Base-by-base conservation (phyloP, 2,797 vertebrate species). In the Macropodus opercularis region DNA sequence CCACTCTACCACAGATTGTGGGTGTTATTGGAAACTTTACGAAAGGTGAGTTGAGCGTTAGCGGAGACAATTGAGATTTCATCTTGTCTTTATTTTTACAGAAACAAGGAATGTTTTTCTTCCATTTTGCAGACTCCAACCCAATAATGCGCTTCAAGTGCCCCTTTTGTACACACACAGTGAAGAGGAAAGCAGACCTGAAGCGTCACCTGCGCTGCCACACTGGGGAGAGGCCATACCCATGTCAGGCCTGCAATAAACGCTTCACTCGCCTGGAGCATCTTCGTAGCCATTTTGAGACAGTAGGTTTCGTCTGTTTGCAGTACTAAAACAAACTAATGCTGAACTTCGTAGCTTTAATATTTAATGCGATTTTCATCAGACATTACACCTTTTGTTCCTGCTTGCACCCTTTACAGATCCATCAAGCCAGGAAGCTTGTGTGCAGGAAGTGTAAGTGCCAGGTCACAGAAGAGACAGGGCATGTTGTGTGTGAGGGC, bases 191-290 rank as follows among this genome's bases (percentile, higher is more conserved):
- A 83, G 96, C 97, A 0, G 97, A 99, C 88, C 90, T 99, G 15
- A 99, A 99, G 87, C 94, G 97, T 3, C 97, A 99, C 87, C 90
- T 99, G 22, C 96, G 97, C 39, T 99, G 96, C 59, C 97, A 99
- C 48, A 98, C 97, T 0, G 97, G 97, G 10, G 97, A 99, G 83
- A 89, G 97, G 59, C 97, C 97, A 0, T 99, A 98, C 74, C 97
- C 96, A 0, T 99, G 97, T 13, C 96, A 98, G 80, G 96, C 96
- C 0, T 99, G 97, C 77, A 97, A 95, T 14, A 99, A 98, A 74
- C 93, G 97, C 17, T 99, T 99, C 52, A 98, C 97, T 63, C 91
- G 97, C 70, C 93, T 99, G 19, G 97, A 98, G 75, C 97, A 98
- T 73, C 93, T 99, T 8, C 95, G 96, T 15, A 99, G 96, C 91